phyloP scores from a whole-genome alignment of 2,797 vertebrate genomes.

The Remorina albescens region DNA sequence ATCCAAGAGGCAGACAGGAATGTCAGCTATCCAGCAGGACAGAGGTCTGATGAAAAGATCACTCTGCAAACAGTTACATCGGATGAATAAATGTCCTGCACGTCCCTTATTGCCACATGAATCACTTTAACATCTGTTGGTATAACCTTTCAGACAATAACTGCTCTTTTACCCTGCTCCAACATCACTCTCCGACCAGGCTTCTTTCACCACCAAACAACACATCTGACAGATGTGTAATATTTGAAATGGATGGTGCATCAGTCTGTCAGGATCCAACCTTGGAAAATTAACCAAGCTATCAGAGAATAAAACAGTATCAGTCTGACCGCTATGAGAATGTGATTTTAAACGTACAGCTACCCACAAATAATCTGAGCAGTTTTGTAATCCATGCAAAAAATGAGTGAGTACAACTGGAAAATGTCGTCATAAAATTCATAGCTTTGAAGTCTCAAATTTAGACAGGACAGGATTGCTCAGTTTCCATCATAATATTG shows the following conservation, averaged over 20 bases:
- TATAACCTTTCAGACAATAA: constrained; percentile 28
- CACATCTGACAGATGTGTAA: constrained; percentile 34
- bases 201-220: constrained; percentile 30
- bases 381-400: constrained; percentile 16
- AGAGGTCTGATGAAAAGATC: constrained; percentile 40
- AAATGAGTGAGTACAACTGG: constrained; percentile 33
- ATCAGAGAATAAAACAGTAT: constrained; percentile 5
- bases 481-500: constrained; percentile 71
- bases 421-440: constrained; percentile 55
- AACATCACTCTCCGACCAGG: constrained; percentile 16
- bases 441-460: constrained; percentile 38
- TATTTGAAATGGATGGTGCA: constrained; percentile 9
- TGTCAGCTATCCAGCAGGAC: constrained; percentile 38
- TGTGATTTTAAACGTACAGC: neutral
- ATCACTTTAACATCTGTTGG: constrained; percentile 55
- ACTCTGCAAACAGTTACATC: constrained; percentile 34
- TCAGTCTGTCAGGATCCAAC: constrained; percentile 20
- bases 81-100: constrained; percentile 54
- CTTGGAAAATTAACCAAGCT: constrained; percentile 13
- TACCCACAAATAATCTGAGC: constrained; percentile 10
- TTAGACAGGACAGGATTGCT: constrained; percentile 38
- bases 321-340: constrained; percentile 2
- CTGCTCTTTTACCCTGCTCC: constrained; percentile 1
- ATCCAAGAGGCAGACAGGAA: constrained; percentile 52
- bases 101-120: constrained; percentile 24